Base-by-base conservation (phyloP, 1,140 invertebrate species). In the Zaprionus camerounensis region DNA sequence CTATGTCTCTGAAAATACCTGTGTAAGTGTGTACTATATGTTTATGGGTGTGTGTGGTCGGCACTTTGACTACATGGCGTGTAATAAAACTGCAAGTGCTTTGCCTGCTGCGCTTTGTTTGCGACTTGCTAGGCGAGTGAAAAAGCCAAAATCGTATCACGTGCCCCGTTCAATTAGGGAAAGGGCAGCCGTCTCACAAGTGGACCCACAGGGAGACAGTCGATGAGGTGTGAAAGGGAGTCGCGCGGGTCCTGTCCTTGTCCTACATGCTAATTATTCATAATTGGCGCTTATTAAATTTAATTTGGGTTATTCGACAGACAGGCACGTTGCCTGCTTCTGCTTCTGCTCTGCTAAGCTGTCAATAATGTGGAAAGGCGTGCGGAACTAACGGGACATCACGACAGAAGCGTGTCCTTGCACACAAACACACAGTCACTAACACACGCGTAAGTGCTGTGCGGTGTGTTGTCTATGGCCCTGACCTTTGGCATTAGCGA, bases 1-100 rank as follows among this genome's bases (percentile, higher is more conserved):
- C 49, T 63, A 61, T 34, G 17, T 62, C 44, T 26, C 20, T 67
- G 53, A n/a, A 38, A n/a, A 11, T 67, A 31, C 17, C 15, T 2
- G 7, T n/a, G 17, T 46, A 38, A 15, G 44, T 51, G 20, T 20
- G 56, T 20, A 7, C 3, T 61, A 12, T 62, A 20, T 13, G 31
- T 38, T 46, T 44, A 5, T 64, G 26, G 41, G 57, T 70, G 17
- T 31, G 9, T 41, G n/a, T 67, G 58, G 31, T 46, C 73, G 78
- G 62, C 81, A 84, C 78, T 81, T 84, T 87, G 83, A 74, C 80
- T 86, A 80, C 82, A 86, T 86, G 83, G 80, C 79, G 64, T 87
- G 80, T 70, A 86, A 86, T 86, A 86, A 86, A 86, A 87, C 74
- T 87, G 82, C 79, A 86, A 86, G 83, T 86, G 83, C 77, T 82